Base-by-base conservation (phyloP, 2,888 invertebrate species). In the Mechanitis mazaeus region DNA sequence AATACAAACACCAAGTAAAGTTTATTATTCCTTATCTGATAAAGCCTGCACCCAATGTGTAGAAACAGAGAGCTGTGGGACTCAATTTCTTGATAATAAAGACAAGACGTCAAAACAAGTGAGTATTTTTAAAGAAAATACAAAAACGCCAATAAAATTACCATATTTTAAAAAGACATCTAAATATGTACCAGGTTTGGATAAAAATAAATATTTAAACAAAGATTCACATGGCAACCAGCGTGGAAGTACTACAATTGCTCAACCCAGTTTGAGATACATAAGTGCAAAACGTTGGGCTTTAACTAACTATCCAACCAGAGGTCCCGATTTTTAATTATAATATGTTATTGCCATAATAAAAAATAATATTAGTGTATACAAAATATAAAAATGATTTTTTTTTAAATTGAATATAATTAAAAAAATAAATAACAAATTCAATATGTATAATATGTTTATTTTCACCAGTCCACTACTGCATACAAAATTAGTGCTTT, bases 271-370 rank as follows among this genome's bases (percentile, higher is more conserved):
- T 53, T 54, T 54, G 45, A 60, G 56, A 59, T 61, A 45, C 61
- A 56, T 72, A 64, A 72, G 72, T 58, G 75, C 74, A 46, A 81
- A 77, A 65, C 74, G 81, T 50, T 88, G 88, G 88, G 79, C 85
- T 38, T 59, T 87, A 58, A 74, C 81, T 11, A 74, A 72, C 60
- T 72, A 75, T 59, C 77, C 78, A 12, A 64, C 69, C 2, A 75
- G 72, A 64, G 87, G 87, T 7, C 88, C 88, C 33, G 88, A 88
- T 69, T 88, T 87, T 71, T 87, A 71, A 75, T 42, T 7, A 31
- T 35, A 6, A 20, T 33, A 20, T 20, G 20, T 20, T 20, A 20
- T 20, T 20, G 20, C 20, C 20, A 20, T 20, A 20, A 20, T 20
- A 20, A 20, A 20, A 20, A 20, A 20, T 20, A 20, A 20, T 20